phyloP scores from a whole-genome alignment of 2,888 invertebrate species.

The Rutpela maculata region DNA sequence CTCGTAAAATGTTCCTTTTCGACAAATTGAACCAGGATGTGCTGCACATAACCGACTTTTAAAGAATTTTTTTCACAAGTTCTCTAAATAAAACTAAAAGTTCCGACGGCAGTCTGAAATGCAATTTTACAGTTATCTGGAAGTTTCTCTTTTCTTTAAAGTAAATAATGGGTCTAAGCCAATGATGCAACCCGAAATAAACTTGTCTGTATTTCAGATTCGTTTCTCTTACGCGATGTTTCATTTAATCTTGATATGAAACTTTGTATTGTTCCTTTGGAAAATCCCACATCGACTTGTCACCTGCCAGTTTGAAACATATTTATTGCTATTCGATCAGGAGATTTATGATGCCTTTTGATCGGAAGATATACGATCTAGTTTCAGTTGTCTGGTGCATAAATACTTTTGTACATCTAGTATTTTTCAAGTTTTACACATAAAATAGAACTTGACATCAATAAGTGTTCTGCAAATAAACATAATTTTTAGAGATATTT shows the following conservation, averaged over 20 bases:
- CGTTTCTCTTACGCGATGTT: conserved; percentile 8
- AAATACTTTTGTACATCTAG: background rate
- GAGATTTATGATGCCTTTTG: conserved; percentile 9
- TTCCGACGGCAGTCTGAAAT: background rate
- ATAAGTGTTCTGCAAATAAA: too few species aligned
- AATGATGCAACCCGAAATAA: background rate
- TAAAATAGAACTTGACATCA: background rate
- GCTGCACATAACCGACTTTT: background rate
- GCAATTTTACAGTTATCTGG: background rate
- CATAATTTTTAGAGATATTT: too few species aligned
- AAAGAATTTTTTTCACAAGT: background rate
- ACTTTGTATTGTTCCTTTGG: conserved; percentile 23
- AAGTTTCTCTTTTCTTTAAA: background rate
- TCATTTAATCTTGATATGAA: conserved; percentile 24
- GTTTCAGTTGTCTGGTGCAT: background rate
- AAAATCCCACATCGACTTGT: conserved; percentile 17
- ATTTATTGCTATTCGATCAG: conserved; percentile 20
- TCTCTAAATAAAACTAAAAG: background rate
- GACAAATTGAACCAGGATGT: background rate
- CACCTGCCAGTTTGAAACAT: conserved; percentile 16
- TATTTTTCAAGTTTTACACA: background rate
- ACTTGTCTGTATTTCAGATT: background rate
- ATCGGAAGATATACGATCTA: conserved; percentile 22
- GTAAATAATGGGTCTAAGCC: background rate
- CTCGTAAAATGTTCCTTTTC: background rate